Conservation (phyloP, 2,797 vertebrate species). For the Cuniculus paca region DNA sequence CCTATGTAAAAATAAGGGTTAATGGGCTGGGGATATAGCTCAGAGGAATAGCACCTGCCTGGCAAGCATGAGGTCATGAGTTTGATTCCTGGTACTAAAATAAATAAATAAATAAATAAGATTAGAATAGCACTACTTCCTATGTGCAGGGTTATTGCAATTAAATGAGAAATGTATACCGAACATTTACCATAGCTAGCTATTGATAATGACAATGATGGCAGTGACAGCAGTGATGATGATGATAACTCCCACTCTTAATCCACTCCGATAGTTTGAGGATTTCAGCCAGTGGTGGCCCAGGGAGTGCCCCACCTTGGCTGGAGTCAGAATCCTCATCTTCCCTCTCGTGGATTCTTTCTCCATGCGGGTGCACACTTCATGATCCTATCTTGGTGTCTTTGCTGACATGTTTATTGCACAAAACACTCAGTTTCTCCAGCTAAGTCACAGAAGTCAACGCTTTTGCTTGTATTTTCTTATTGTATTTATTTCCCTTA, state of each 20-base stretch:
- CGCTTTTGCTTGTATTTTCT: background rate
- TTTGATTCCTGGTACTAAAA: too few species aligned
- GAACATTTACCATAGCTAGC: constrained; percentile 19
- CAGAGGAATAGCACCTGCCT: too few species aligned
- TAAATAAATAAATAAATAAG: background rate
- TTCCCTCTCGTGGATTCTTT: background rate
- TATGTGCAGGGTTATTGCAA: background rate
- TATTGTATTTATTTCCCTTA: background rate
- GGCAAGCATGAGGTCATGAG: too few species aligned
- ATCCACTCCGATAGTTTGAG: background rate
- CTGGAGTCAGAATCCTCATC: background rate
- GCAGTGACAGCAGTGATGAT: fast-evolving
- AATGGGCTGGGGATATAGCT: too few species aligned
- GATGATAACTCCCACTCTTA: background rate
- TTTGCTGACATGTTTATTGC: background rate
- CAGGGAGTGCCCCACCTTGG: background rate
- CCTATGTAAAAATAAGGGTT: background rate
- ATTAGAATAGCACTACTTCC: background rate
- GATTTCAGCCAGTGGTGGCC: background rate
- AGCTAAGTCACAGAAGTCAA: background rate
- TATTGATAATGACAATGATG: background rate
- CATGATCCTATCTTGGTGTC: background rate
- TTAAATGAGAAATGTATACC: constrained; percentile 17
- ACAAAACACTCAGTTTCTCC: background rate
- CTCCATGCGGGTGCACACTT: background rate